phyloP scores from a whole-genome alignment of 2,113 vertebrate genomes.

The Gopherus evgoodei region DNA sequence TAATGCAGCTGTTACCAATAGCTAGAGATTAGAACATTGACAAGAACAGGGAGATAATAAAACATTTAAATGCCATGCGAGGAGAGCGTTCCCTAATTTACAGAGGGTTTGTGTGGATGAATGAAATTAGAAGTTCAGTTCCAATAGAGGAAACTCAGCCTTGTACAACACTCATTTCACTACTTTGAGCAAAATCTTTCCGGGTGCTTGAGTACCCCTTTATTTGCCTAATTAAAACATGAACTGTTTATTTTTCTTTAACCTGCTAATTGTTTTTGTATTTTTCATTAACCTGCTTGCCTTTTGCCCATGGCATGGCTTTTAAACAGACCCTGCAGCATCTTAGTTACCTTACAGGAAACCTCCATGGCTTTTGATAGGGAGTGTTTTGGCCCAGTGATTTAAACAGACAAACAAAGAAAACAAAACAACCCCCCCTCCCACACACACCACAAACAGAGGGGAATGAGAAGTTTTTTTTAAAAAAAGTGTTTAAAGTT shows the following conservation, averaged over 20 bases:
- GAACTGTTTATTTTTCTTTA: not conserved
- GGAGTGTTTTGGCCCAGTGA: not conserved
- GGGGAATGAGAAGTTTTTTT: not conserved
- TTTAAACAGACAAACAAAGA: too few species aligned
- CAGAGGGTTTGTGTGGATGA: not conserved
- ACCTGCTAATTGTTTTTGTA: not conserved
- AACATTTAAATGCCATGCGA: not conserved
- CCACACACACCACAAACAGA: too few species aligned
- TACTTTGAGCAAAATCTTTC: not conserved
- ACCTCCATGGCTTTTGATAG: not conserved
- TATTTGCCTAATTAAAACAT: not conserved
- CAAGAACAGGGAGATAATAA: not conserved
- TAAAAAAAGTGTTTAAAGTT: not conserved
- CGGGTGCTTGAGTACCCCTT: not conserved
- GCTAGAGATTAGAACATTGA: not conserved
- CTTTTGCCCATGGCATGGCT: not conserved
- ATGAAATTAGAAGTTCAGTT: not conserved
- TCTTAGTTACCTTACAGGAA: not conserved
- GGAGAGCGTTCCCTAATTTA: not conserved
- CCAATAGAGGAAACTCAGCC: not conserved
- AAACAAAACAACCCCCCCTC: too few species aligned
- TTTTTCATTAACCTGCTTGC: not conserved
- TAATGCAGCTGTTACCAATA: not conserved
- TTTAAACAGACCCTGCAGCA: not conserved
- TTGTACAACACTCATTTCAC: not conserved